Percentiles rank a stretch among this genome's conserved stretches.
Conservation (phyloP, 1,140 invertebrate genomes). For the Brachionus sp. region DNA sequence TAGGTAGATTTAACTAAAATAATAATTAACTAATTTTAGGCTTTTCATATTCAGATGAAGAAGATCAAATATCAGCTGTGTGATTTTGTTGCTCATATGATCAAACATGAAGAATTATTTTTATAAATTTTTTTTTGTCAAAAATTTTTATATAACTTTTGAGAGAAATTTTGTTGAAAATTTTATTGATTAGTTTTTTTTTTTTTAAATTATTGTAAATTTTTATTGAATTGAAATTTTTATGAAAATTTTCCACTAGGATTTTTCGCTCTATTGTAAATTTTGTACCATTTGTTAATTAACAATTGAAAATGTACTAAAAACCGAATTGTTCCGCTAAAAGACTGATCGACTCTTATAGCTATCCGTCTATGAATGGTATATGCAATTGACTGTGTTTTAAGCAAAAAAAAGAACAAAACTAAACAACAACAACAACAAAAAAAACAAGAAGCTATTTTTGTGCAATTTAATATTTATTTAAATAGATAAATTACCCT, state of each 20-base stretch:
- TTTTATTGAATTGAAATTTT: not conserved
- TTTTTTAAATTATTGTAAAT: conserved; percentile 10
- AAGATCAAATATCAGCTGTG: conserved; percentile 25
- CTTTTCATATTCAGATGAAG: not conserved
- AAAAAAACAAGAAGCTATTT: not conserved
- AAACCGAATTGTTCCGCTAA: not conserved
- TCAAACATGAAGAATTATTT: not conserved
- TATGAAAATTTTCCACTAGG: not conserved
- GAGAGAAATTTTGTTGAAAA: not conserved
- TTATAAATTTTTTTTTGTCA: not conserved
- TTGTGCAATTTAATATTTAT: conserved; percentile 3
- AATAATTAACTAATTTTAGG: not conserved
- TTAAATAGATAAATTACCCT: not conserved
- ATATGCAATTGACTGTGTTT: not conserved
- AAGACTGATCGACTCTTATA: not conserved
- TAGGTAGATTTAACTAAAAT: not conserved
- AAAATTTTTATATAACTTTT: not conserved
- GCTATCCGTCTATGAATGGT: not conserved
- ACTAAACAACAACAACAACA: too few species aligned
- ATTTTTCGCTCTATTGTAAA: not conserved
- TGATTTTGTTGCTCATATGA: not conserved
- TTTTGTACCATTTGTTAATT: conserved; percentile 19
- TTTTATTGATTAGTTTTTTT: not conserved
- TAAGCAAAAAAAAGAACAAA: not conserved
- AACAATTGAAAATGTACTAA: not conserved